phyloP scores from a whole-genome alignment of 2,113 vertebrate genomes.

The Nothoprocta perdicaria region DNA sequence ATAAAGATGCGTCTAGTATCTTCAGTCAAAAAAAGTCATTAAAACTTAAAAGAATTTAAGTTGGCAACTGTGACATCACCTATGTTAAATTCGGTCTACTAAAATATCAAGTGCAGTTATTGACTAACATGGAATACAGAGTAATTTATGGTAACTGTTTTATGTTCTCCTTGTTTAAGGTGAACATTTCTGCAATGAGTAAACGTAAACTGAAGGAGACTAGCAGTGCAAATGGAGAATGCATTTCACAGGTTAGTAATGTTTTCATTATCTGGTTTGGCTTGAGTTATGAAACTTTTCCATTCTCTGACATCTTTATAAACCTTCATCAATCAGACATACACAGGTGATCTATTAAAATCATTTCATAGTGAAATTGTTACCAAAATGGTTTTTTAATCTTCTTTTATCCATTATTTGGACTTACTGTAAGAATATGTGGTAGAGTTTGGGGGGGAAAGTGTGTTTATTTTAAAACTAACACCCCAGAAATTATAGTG shows the following conservation, averaged over 20 bases:
- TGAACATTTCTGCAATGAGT: conserved; percentile 71
- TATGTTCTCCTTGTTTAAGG: neutral
- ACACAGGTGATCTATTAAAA: too few relatives aligned
- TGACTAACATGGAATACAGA: neutral
- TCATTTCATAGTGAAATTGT: neutral
- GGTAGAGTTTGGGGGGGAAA: neutral
- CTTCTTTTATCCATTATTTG: neutral
- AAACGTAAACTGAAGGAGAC: conserved; percentile 82
- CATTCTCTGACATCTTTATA: accelerated
- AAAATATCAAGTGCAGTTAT: accelerated
- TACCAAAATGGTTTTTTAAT: neutral
- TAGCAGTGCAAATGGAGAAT: conserved; percentile 73
- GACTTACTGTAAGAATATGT: neutral
- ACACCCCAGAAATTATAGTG: neutral
- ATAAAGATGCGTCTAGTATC: neutral
- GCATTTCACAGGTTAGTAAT: conserved; percentile 85
- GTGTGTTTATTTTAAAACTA: neutral
- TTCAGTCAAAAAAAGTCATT: accelerated
- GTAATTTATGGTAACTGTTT: neutral
- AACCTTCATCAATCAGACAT: neutral
- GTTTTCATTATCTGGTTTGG: neutral
- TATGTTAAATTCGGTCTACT: too few relatives aligned
- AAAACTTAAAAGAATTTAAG: neutral
- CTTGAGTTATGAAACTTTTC: neutral
- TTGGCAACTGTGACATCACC: neutral